These are phyloP conservation scores for Zosterops borbonicus DNA, from an alignment of 2,113 vertebrate species.

Conservation along the genomic window DNA sequence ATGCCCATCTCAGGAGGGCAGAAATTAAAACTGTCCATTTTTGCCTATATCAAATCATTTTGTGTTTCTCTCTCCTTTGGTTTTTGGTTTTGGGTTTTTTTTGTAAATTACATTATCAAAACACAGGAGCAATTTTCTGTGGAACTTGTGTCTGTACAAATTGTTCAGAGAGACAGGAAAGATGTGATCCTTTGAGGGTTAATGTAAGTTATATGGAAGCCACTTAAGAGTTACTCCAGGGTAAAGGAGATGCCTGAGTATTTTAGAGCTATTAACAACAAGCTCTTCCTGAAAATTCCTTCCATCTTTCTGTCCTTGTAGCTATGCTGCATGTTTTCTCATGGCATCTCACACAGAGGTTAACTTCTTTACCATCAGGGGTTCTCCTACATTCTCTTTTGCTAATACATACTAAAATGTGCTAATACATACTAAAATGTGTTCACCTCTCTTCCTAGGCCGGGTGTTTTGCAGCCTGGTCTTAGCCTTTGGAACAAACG, in stretches of 20 bases:
- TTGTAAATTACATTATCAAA: background rate
- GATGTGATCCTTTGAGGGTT: background rate
- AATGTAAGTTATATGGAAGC: background rate
- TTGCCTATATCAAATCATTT: background rate
- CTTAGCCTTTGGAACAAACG: background rate
- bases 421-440: background rate
- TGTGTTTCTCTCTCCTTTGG: background rate
- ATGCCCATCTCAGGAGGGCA: background rate
- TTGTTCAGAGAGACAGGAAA: background rate
- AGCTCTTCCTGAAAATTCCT: background rate
- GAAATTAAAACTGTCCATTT: background rate
- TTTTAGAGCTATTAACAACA: background rate
- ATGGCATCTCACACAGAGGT: background rate
- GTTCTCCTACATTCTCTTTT: background rate
- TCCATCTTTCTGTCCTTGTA: background rate
- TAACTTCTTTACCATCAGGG: background rate
- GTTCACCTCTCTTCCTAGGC: background rate
- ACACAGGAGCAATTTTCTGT: background rate
- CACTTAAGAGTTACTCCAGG: background rate
- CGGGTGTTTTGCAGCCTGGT: background rate
- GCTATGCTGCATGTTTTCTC: background rate
- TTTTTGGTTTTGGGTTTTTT: background rate
- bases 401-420: background rate
- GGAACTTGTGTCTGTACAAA: background rate
- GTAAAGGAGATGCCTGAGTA: accelerated